Percentiles rank a stretch among this genome's conserved stretches.
phyloP scores from a whole-genome alignment of 2,797 vertebrate species.

The Microctenopoma lineatum region DNA sequence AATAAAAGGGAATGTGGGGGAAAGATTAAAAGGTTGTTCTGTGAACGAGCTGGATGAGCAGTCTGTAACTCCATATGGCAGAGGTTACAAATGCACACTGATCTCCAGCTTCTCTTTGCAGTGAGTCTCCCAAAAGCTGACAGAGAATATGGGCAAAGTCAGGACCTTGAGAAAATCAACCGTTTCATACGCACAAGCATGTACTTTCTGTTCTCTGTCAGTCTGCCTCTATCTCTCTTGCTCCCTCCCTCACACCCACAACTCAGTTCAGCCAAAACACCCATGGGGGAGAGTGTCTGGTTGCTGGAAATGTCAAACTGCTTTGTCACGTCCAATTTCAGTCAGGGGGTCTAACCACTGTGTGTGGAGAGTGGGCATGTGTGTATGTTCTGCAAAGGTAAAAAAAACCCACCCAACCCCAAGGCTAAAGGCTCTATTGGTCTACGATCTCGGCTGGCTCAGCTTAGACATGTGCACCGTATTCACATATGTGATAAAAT shows the following conservation, averaged over 20 bases:
- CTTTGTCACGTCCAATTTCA: slow-evolving; percentile 82
- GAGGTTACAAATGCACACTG: slow-evolving; percentile 38
- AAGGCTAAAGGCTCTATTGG: slow-evolving; percentile 26
- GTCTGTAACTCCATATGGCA: slow-evolving; percentile 29
- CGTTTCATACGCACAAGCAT: slow-evolving; percentile 49
- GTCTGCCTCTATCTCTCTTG: slow-evolving; percentile 39
- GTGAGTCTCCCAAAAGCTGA: slow-evolving; percentile 54
- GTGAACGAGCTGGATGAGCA: slow-evolving; percentile 17
- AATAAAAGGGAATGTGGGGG: slow-evolving; percentile 3
- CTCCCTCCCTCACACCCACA: slow-evolving; percentile 27
- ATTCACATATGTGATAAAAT: slow-evolving; percentile 10
- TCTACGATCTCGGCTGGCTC: slow-evolving; percentile 6
- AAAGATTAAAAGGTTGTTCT: slow-evolving; percentile 45
- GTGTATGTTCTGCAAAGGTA: slow-evolving; percentile 27
- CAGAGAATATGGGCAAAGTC: slow-evolving; percentile 56
- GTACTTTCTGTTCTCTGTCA: slow-evolving; percentile 69
- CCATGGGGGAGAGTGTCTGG: slow-evolving; percentile 76
- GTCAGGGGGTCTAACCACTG: slow-evolving; percentile 69
- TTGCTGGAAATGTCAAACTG: slow-evolving; percentile 86
- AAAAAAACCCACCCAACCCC: slow-evolving; percentile 23
- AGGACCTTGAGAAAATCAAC: slow-evolving; percentile 65
- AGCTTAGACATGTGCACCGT: slow-evolving; percentile 4
- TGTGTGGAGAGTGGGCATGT: slow-evolving; percentile 46
- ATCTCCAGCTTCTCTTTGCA: slow-evolving; percentile 38
- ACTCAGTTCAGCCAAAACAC: slow-evolving; percentile 73